Evolutionary conservation across 1,140 invertebrate genomes (phyloP), one percentile per base, ranked within the genome.

Genomic region (Arctopsyche grandis): DNA sequence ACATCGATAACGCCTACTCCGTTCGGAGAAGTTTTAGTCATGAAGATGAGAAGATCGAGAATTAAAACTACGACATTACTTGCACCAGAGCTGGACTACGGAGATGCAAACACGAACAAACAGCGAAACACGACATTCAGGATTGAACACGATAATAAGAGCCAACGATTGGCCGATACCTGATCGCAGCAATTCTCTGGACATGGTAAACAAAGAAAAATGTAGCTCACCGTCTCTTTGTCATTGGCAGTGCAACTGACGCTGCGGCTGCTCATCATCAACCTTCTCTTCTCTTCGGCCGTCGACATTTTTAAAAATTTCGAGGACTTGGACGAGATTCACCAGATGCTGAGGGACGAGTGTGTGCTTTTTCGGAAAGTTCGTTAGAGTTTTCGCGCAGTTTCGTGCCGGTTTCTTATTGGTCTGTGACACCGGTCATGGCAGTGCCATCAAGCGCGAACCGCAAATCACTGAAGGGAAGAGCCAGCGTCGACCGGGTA

Each of bases 171-270:
- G 21, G 21, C 24, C 63, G 63, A 66, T 82, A 82, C 81, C 81
- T 82, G 73, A 56, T 78, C 81, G 79, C 81, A 82, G 81, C 81
- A 82, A 80, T 79, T 80, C 77, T 82, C 81, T 74, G 79, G 79
- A 69, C 81, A 80, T 76, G 79, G 81, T 82, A 82, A 82, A 48
- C 38, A 79, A 79, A 82, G 77, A 82, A 82, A 82, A 82, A 82
- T 82, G 79, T 82, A 70, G 58, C 81, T 82, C 81, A 82, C 81
- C 81, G 76, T 82, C 77, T 80, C 81, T 77, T 79, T 82, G 29
- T 82, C 81, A 75, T 82, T 71, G 24, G 79, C 21, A 21, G 21
- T 60, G 60, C 52, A 19, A 69, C 81, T 82, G 24, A 82, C 29
- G 74, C 81, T 82, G 70, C 81, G 71, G 43, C 79, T 80, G 75